Percentiles rank a stretch among this genome's conserved stretches.
phyloP scores from a whole-genome alignment of 1,140 invertebrate genomes.

The Solenopsis invicta region DNA sequence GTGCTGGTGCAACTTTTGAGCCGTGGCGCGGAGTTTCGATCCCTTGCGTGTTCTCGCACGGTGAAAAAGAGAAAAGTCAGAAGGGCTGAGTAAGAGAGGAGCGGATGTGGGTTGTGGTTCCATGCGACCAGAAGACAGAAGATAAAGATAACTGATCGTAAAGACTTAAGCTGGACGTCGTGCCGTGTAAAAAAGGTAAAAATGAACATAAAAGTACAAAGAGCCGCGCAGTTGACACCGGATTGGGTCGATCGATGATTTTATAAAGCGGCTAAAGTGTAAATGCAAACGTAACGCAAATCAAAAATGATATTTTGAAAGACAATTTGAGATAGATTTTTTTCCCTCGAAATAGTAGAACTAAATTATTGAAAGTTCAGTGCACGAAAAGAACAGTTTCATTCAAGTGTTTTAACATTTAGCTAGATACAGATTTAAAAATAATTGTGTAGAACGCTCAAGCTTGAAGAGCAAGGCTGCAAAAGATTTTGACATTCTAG shows the following conservation, averaged over 20 bases:
- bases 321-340: background rate
- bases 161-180: conserved; percentile 2
- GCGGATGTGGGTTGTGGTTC: conserved; percentile 15
- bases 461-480: too few species aligned
- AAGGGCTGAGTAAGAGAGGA: background rate
- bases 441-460: too few species aligned
- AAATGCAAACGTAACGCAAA: background rate
- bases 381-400: too few species aligned
- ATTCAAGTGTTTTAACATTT: too few species aligned
- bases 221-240: background rate
- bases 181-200: background rate
- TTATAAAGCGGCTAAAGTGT: background rate
- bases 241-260: background rate
- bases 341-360: background rate
- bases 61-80: conserved; percentile 22
- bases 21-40: conserved; percentile 32
- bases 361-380: background rate
- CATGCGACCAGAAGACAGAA: background rate
- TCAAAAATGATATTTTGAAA: background rate
- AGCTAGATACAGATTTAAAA: too few species aligned
- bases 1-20: conserved; percentile 69
- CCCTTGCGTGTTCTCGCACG: conserved; percentile 44
- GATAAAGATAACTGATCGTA: conserved; percentile 33
- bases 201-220: background rate
- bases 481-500: too few species aligned